Conservation (phyloP, 2,888 invertebrate species). For the Colletes collaris region DNA sequence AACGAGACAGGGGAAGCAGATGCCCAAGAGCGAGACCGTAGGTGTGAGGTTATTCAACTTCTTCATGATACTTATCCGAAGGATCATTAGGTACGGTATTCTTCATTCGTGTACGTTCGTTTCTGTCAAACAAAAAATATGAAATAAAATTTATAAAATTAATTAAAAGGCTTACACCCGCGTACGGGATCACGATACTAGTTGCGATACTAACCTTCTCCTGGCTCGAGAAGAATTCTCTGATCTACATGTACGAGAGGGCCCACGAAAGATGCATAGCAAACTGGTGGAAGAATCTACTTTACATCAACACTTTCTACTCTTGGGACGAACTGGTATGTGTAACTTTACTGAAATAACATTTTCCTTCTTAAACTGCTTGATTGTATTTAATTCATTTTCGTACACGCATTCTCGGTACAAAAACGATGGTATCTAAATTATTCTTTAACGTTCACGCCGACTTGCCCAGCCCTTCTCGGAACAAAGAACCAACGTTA, state of each 20-base stretch:
- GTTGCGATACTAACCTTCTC: constrained; percentile 81
- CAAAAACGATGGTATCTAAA: too few relatives aligned
- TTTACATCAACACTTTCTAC: constrained; percentile 84
- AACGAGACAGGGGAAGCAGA: constrained; percentile 5
- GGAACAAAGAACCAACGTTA: too few relatives aligned
- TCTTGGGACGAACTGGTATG: constrained; percentile 81
- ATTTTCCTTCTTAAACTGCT: too few relatives aligned
- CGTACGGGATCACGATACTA: constrained; percentile 82
- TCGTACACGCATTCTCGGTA: too few relatives aligned
- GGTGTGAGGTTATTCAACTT: constrained; percentile 48
- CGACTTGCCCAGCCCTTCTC: too few relatives aligned
- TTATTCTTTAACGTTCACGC: too few relatives aligned
- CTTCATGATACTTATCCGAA: constrained; percentile 72
- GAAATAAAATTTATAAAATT: too few relatives aligned
- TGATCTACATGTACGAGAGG: constrained; percentile 80
- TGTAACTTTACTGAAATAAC: background rate
- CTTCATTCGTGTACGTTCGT: background rate
- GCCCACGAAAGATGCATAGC: constrained; percentile 82
- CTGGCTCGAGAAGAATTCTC: constrained; percentile 80
- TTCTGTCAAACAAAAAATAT: background rate
- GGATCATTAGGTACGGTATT: constrained; percentile 70
- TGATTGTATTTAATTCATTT: too few relatives aligned
- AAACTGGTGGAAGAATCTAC: constrained; percentile 85
- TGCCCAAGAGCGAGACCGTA: background rate
- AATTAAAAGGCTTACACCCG: constrained; percentile 82